Base-by-base conservation (phyloP, 2,888 invertebrate species). In the Gandaritis pyraliata region DNA sequence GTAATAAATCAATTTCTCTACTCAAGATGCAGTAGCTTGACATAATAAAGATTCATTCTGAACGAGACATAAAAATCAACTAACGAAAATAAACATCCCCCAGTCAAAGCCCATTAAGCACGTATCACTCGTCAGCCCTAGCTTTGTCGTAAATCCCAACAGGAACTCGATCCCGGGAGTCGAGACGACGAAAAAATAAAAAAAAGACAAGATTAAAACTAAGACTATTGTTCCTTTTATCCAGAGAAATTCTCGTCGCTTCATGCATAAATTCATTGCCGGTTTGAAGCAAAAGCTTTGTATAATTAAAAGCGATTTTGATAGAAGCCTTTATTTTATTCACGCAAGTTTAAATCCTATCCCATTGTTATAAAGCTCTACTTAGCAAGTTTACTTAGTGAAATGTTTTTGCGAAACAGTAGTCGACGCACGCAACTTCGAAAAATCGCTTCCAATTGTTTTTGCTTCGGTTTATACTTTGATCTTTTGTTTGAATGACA, bases 241-340 rank as follows among this genome's bases (percentile, higher is more conserved):
- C 80, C 83, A 73, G 76, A 81, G 87, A 87, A 87, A 82, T 88
- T 86, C 85, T 71, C 74, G 76, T 73, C 77, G 80, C 80, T 85
- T 90, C 90, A 92, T 91, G 90, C 89, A 90, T 91, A 86, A 88
- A 91, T 91, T 90, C 90, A 90, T 89, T 86, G 82, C 82, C 76
- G 81, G 83, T 70, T 50, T 38, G 16, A 58, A 72, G 78, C 80
- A 77, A 79, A 80, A 77, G 72, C 64, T 66, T 64, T 72, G 86
- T 85, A 88, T 89, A 90, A 90, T 90, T 89, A 88, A 88, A 87
- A 77, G 78, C 63, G 62, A 62, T 65, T 69, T 66, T 65, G 71
- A 65, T 72, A 71, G 69, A 72, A 75, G 74, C 66, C 70, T 74
- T 70, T 67, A 58, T 64, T 68, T 64, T 56, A 38, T 43, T 61